Evolutionary conservation across 2,113 vertebrate genomes (phyloP), one percentile per base, ranked within the genome.

Genomic region (Heterotis niloticus): DNA sequence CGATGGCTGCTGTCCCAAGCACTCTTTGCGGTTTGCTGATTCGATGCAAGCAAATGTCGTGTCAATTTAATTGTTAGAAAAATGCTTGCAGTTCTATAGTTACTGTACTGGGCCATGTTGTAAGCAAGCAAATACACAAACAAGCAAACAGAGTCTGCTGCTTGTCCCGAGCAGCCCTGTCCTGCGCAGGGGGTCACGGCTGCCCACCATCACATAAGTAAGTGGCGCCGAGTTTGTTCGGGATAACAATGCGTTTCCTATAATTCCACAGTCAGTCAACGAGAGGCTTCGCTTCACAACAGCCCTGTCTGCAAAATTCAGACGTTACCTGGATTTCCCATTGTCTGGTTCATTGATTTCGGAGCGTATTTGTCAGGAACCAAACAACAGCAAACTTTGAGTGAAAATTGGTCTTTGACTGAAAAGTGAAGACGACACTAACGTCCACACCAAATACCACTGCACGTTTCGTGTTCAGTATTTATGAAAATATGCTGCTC

Each of bases 401-500:
- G 13, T 62, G 10, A 59, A 57, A 23, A 5, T 57, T 12, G 60
- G n/a, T 75, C 56, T 14, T 28, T 44, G 28, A 29, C 14, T 73
- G 20, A n/a, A 75, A 75, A 52, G 73, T 75, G 57, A 75, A 75
- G 54, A 56, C 56, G 51, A 73, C n/a, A 51, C 52, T 73, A 24
- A 14, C 7, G 24, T 51, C 10, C 1, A 17, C 71, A 57, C 57
- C 23, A 18, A 57, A 57, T 74, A 16, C 51, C 12, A n/a, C n/a
- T n/a, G n/a, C n/a, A n/a, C n/a, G n/a, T n/a, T n/a, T n/a, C n/a
- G n/a, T n/a, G n/a, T n/a, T n/a, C n/a, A n/a, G n/a, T n/a, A n/a
- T n/a, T n/a, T n/a, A 44, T 44, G 34, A 44, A 44, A 44, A 2
- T 44, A 44, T 44, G 7, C 2, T 7, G 7, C 7, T 44, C 34